Percentiles rank a stretch among this genome's conserved stretches.
Conservation (phyloP, 2,797 vertebrate species). For the Ciconia nigra region DNA sequence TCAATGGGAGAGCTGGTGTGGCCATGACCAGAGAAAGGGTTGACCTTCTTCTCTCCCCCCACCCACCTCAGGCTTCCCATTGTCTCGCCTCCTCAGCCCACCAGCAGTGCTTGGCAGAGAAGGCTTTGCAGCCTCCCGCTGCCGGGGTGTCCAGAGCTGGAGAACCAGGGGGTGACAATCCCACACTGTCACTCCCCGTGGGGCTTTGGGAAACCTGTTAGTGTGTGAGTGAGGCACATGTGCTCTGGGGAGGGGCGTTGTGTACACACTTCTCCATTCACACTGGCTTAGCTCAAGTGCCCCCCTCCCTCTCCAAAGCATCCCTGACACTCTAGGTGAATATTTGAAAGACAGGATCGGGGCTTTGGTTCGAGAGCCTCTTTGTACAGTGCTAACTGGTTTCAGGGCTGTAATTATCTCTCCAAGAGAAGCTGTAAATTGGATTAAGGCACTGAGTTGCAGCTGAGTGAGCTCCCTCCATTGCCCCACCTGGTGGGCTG, state of each 20-base stretch:
- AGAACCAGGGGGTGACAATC: neutral
- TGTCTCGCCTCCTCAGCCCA: neutral
- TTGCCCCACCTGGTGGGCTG: conserved; percentile 92
- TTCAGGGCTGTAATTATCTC: conserved; percentile 94
- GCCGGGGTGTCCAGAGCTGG: neutral
- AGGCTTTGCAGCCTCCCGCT: neutral
- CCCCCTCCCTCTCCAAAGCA: conserved; percentile 28
- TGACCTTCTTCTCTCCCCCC: neutral
- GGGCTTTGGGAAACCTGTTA: neutral
- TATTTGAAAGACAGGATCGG: conserved; percentile 67
- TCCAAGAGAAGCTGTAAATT: conserved; percentile 93
- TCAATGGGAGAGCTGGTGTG: neutral
- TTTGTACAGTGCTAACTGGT: conserved; percentile 76
- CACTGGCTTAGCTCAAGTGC: neutral
- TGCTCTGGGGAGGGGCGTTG: neutral
- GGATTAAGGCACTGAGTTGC: conserved; percentile 92
- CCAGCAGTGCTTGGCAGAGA: neutral
- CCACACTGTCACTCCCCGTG: neutral
- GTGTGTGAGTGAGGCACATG: fast-evolving
- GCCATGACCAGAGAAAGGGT: neutral
- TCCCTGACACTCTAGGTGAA: conserved; percentile 56
- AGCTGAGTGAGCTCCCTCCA: conserved; percentile 90
- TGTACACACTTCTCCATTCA: neutral
- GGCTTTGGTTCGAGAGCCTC: conserved; percentile 67
- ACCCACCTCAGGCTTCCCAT: neutral